Evolutionary conservation across 2,888 invertebrate genomes (phyloP).

Genomic region (Hartigia nigra): DNA sequence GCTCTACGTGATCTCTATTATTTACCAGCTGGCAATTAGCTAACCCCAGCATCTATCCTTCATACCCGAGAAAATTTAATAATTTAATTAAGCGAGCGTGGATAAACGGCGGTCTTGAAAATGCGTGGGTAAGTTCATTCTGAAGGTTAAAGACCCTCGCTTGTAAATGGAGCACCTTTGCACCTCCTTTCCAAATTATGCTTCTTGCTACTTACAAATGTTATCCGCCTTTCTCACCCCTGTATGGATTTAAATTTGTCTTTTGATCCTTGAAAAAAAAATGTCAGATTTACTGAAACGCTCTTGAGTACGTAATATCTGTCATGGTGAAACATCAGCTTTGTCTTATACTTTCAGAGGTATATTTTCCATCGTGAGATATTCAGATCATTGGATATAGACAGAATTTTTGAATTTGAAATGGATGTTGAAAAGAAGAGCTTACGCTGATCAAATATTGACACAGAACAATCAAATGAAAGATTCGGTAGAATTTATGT

Average conservation of each 20-base stretch:
- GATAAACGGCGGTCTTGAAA: conserved; percentile 25
- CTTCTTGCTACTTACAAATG: neutral
- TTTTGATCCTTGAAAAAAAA: neutral
- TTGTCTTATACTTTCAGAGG: neutral
- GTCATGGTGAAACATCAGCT: neutral
- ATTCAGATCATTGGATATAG: neutral
- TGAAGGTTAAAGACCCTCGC: conserved; percentile 7
- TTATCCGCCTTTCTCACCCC: neutral
- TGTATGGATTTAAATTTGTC: neutral
- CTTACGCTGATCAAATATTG: neutral
- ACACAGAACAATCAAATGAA: neutral
- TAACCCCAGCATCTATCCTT: conserved; percentile 57
- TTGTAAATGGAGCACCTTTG: neutral
- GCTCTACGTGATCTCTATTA: conserved; percentile 49
- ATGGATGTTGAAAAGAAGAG: neutral
- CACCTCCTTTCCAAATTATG: neutral
- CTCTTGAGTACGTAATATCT: neutral
- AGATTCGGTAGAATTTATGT: neutral
- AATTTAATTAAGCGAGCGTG: conserved; percentile 56
- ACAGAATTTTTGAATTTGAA: neutral
- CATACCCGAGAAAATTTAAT: conserved; percentile 59
- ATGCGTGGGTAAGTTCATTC: neutral
- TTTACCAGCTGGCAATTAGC: conserved; percentile 61
- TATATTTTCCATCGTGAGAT: neutral
- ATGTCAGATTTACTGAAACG: neutral